phyloP scores from a whole-genome alignment of 2,113 vertebrate species.

The Calonectris borealis region DNA sequence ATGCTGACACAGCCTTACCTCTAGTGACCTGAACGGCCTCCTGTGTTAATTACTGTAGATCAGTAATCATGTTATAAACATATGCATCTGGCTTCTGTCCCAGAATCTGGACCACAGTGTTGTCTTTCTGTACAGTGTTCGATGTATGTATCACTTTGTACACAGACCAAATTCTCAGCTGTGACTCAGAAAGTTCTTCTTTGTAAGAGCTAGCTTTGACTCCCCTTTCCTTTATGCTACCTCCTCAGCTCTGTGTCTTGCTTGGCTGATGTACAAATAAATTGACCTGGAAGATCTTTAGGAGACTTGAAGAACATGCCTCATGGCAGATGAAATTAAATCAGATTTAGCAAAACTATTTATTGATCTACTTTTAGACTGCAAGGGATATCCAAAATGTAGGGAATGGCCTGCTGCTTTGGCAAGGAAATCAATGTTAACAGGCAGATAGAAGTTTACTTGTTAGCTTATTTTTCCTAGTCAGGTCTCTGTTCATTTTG shows the following conservation, averaged over 20 bases:
- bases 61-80: constrained; percentile 25
- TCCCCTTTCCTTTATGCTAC: not conserved
- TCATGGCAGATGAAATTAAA: not conserved
- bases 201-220: not conserved
- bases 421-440: not conserved
- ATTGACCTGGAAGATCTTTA: not conserved
- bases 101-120: not conserved
- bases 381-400: not conserved
- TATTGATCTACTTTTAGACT: constrained; percentile 9
- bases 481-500: not conserved
- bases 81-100: not conserved
- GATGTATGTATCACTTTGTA: not conserved
- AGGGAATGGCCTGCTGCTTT: not conserved
- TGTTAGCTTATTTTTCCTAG: not conserved
- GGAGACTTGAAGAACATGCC: not conserved
- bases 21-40: not conserved
- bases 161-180: not conserved
- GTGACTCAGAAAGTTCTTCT: not conserved
- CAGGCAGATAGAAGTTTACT: not conserved
- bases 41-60: constrained; percentile 7
- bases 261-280: not conserved
- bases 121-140: not conserved
- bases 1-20: constrained; percentile 21
- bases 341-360: not conserved
- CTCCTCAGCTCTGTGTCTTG: not conserved